Base-by-base conservation (phyloP, 2,797 vertebrate species). In the Dipus sagitta region DNA sequence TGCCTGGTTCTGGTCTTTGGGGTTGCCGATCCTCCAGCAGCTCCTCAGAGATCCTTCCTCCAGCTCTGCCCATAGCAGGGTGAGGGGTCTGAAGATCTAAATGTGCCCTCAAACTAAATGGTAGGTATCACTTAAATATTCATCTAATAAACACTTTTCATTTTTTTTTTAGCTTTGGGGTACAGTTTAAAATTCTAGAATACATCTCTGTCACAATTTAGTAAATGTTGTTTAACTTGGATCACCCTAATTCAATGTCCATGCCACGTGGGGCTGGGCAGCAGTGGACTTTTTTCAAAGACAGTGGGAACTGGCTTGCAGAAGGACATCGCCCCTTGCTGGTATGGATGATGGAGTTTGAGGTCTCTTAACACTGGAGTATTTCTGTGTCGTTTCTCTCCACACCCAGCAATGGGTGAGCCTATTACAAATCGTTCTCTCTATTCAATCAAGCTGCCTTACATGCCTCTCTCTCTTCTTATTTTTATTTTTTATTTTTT, bases 201-300 rank as follows among this genome's bases (percentile, higher is more conserved):
- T 95, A 83, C 52, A 75, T 76, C 17, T 34, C 64, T 58, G 80
- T 68, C 60, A 78, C 34, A 77, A 85, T 58, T 77, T 71, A 71
- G 54, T n/a, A 68, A 72, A 62, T 65, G 62, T n/a, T 42, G 14
- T 90, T 91, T 68, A 74, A 88, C 88, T 92, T 60, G 81, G 62
- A 62, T n/a, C 77, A 85, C 34, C 85, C 24, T 14, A 78, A 96
- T 71, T 82, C 60, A 15, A 28, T 76, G 62, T 92, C 79, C 81
- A 6, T 60, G 32, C 64, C 84, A 58, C 24, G 32, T 18, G 24
- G 21, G 21, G 28, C 23, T 3, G 7, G 60, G 54, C 67, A 94
- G 70, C 79, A 94, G 78, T 94, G 92, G 79, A 60, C 81, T 92
- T 92, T 86, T 77, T 72, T 14, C 95, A 86, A 42, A 96, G 92